Percentiles rank a stretch among this genome's conserved stretches.
Evolutionary conservation across 2,888 invertebrate species (phyloP).

Genomic region (Sipha maydis): DNA sequence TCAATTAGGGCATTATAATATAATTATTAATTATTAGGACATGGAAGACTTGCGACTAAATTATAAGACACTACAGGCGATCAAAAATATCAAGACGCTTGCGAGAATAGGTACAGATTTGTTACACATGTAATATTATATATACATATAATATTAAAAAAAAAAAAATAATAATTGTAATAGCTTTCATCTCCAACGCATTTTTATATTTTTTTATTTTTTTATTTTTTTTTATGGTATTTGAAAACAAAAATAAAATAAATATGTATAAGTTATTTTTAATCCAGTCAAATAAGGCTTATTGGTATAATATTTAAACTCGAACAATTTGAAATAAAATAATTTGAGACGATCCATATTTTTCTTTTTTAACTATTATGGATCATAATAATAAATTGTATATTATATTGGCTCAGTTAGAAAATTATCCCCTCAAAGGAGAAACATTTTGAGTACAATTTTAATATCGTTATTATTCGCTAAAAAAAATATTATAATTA

Average conservation of each 20-base stretch:
- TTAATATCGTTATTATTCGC: conserved; percentile 53
- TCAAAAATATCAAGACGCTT: conserved; percentile 56
- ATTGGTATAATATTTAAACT: conserved; percentile 36
- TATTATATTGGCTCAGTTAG: conserved; percentile 52
- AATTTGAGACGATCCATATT: conserved; percentile 42
- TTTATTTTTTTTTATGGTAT: neutral
- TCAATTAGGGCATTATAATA: neutral
- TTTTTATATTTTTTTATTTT: conserved; percentile 19
- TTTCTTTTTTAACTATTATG: neutral
- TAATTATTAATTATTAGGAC: conserved; percentile 13
- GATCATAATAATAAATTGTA: conserved; percentile 45
- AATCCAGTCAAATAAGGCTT: conserved; percentile 52
- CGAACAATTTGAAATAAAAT: conserved; percentile 50
- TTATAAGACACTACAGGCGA: conserved; percentile 57
- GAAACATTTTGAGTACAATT: conserved; percentile 41
- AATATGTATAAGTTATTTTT: conserved; percentile 21
- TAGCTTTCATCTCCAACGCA: conserved; percentile 40
- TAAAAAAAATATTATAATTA: conserved; percentile 61
- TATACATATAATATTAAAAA: neutral
- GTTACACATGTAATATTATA: neutral
- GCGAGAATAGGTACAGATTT: conserved; percentile 53
- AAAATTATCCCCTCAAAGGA: conserved; percentile 55
- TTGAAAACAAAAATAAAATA: conserved; percentile 39
- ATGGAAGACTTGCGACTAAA: conserved; percentile 56
- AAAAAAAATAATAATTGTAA: conserved; percentile 10